phyloP scores from a whole-genome alignment of 2,113 vertebrate species.

The Eulemur rufifrons region DNA sequence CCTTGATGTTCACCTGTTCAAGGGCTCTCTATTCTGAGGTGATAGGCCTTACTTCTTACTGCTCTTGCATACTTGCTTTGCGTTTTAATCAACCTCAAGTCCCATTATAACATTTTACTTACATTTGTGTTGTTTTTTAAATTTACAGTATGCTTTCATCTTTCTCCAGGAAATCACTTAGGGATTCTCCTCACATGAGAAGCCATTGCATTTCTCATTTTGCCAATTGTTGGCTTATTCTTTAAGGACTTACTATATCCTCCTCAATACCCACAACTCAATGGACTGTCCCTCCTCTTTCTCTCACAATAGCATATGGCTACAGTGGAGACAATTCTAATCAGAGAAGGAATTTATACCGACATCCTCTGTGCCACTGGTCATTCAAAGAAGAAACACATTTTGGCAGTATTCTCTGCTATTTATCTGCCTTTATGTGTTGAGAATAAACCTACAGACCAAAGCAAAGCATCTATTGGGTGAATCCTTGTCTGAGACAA shows the following conservation, averaged over 20 bases:
- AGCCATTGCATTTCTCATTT: background rate
- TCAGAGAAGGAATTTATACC: background rate
- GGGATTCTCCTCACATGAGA: background rate
- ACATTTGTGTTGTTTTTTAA: background rate
- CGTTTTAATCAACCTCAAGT: background rate
- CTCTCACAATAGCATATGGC: background rate
- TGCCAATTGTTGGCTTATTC: background rate
- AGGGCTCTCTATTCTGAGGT: background rate
- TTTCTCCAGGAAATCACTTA: background rate
- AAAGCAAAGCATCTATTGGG: background rate
- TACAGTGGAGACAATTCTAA: background rate
- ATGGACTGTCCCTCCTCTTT: background rate
- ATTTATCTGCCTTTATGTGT: background rate
- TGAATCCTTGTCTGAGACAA: background rate
- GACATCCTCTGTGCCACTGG: background rate
- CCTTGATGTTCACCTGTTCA: background rate
- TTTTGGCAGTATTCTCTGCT: background rate
- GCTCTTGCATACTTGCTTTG: background rate
- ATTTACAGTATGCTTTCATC: background rate
- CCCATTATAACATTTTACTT: background rate
- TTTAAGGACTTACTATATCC: background rate
- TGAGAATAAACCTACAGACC: slow-evolving; percentile 9
- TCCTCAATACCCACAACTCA: background rate
- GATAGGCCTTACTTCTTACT: background rate
- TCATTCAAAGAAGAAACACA: background rate